These are phyloP conservation scores for Phrynocephalus forsythii DNA, from an alignment of 2,797 vertebrate genomes.

Conservation along the genomic window DNA sequence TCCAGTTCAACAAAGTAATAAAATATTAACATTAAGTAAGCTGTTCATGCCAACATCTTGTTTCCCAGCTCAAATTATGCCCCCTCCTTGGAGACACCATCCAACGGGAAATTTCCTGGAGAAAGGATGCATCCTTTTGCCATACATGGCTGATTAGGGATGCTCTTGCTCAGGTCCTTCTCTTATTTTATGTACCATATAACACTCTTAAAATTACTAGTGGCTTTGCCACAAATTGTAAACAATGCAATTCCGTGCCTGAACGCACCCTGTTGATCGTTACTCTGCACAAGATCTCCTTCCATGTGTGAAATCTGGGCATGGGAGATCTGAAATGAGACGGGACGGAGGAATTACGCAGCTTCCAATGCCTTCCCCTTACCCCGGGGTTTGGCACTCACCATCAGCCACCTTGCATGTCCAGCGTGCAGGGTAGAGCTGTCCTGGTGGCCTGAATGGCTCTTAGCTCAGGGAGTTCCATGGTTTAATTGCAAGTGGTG, in stretches of 20 bases:
- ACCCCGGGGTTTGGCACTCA: not conserved
- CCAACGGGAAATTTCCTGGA: not conserved
- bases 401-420: too few species aligned
- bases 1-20: too few species aligned
- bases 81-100: too few species aligned
- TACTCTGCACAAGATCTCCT: not conserved
- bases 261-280: not conserved
- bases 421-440: too few species aligned
- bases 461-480: too few species aligned
- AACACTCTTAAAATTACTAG: slow-evolving; percentile 13
- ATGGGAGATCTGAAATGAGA: not conserved
- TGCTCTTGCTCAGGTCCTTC: not conserved
- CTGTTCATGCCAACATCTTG: too few species aligned
- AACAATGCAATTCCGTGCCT: slow-evolving; percentile 11
- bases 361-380: not conserved
- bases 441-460: too few species aligned
- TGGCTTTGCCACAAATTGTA: not conserved
- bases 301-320: not conserved
- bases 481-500: too few species aligned
- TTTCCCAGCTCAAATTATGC: not conserved
- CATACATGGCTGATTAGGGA: not conserved
- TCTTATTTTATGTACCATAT: slow-evolving; percentile 19
- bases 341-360: not conserved
- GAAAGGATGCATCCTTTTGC: not conserved
- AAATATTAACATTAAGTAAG: too few species aligned